Conservation (phyloP, 2,113 vertebrate genomes). For the Rhabdomys dilectus region DNA sequence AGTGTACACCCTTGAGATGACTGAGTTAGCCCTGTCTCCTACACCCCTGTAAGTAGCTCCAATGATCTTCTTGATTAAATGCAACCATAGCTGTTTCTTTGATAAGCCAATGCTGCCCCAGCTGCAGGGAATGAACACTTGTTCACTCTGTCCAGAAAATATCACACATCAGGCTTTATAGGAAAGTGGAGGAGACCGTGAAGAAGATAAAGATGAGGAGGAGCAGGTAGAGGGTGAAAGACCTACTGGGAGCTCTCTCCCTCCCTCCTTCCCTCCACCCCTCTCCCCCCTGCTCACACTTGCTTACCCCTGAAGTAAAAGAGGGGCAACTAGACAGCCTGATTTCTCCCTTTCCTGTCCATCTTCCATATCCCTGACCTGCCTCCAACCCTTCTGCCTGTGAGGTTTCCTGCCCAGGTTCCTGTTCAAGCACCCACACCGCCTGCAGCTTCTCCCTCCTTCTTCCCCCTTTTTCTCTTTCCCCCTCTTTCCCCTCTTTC, state of each 20-base stretch:
- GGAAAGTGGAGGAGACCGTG: too few species aligned
- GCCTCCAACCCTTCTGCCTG: neutral
- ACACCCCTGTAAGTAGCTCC: neutral
- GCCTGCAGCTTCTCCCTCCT: accelerated
- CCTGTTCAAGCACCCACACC: neutral
- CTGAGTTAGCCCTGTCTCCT: neutral
- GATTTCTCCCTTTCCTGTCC: too few species aligned
- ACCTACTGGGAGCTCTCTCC: accelerated
- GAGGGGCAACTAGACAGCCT: accelerated
- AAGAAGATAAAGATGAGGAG: too few species aligned
- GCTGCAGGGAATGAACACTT: neutral
- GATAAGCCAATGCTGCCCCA: neutral
- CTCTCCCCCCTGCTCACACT: neutral
- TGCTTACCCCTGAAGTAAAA: neutral
- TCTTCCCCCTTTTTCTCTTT: accelerated
- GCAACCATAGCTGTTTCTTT: neutral
- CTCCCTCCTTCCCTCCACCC: accelerated
- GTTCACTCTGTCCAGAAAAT: too few species aligned
- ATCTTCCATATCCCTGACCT: neutral
- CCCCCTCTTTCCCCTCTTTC: accelerated
- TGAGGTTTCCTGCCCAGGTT: too few species aligned
- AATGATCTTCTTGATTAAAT: too few species aligned
- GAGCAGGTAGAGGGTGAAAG: neutral
- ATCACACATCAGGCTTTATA: neutral
- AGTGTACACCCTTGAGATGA: too few species aligned